Evolutionary conservation across 2,888 invertebrate genomes (phyloP).

Genomic region (Eupelmus urozonus): DNA sequence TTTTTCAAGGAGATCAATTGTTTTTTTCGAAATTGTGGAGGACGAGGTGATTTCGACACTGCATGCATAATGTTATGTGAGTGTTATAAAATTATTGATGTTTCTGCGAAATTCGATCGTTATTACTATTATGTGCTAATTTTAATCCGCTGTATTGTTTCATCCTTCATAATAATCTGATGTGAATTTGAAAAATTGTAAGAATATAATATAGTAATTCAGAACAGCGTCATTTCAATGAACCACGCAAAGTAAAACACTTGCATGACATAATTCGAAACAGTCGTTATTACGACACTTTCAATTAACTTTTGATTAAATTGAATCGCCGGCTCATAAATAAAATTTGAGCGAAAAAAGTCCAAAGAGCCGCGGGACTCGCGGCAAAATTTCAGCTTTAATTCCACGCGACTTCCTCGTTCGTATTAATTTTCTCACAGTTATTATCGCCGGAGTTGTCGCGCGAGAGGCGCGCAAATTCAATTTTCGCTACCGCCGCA

Average conservation of each 20-base stretch:
- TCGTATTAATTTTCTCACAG: constrained; percentile 19
- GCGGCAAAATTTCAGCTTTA: neutral
- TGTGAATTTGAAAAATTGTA: too few species aligned
- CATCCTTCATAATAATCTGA: too few species aligned
- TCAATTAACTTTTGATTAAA: constrained; percentile 27
- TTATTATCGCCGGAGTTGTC: constrained; percentile 18
- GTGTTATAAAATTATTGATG: too few species aligned
- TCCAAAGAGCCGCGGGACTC: too few species aligned
- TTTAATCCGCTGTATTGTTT: too few species aligned
- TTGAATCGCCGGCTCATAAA: neutral
- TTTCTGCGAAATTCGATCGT: too few species aligned
- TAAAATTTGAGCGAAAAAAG: neutral
- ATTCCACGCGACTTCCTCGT: neutral
- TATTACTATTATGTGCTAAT: too few species aligned
- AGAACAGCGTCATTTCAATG: too few species aligned
- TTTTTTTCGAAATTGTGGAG: neutral
- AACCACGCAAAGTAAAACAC: too few species aligned
- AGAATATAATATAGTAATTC: too few species aligned
- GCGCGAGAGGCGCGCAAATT: neutral
- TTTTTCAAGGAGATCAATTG: constrained; percentile 9
- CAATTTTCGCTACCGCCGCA: constrained; percentile 22
- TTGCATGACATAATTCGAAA: too few species aligned
- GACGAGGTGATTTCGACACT: constrained; percentile 1
- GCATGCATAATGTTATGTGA: neutral
- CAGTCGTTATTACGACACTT: too few species aligned